phyloP scores from a whole-genome alignment of 2,888 invertebrate genomes.

The Lasius fuliginosus region DNA sequence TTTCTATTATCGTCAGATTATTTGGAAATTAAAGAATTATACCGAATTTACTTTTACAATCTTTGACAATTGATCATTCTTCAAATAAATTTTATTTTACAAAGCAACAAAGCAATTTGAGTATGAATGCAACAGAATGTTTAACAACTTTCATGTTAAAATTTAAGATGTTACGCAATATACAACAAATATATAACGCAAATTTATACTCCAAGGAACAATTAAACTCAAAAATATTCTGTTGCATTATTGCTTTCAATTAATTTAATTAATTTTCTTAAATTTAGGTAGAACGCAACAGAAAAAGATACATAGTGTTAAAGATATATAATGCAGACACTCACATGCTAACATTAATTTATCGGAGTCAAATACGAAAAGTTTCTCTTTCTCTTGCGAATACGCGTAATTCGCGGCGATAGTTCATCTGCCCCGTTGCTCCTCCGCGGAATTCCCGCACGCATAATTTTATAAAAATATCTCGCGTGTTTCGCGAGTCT shows the following conservation, averaged over 20 bases:
- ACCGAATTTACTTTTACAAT: not conserved
- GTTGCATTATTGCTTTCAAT: not conserved
- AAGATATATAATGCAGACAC: conserved; percentile 14
- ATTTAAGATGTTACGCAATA: not conserved
- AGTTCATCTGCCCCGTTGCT: conserved; percentile 35
- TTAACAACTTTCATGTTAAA: not conserved
- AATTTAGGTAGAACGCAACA: not conserved
- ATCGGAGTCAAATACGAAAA: conserved; percentile 37
- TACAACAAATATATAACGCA: not conserved
- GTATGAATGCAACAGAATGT: not conserved
- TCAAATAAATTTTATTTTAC: not conserved
- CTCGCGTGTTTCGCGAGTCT: conserved; percentile 42
- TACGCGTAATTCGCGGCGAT: conserved; percentile 19
- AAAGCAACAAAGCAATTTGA: conserved; percentile 8
- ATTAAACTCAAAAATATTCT: conserved; percentile 1
- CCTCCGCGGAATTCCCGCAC: conserved; percentile 42
- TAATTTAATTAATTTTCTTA: conserved; percentile 13
- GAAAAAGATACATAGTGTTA: not conserved
- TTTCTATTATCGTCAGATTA: not conserved
- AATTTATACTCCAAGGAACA: not conserved
- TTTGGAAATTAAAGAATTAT: not conserved
- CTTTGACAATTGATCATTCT: not conserved
- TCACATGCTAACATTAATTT: conserved; percentile 31
- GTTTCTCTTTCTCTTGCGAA: conserved; percentile 16
- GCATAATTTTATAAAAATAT: conserved; percentile 53